Conservation (phyloP, 2,888 invertebrate genomes). For the Trisateles emortualis region DNA sequence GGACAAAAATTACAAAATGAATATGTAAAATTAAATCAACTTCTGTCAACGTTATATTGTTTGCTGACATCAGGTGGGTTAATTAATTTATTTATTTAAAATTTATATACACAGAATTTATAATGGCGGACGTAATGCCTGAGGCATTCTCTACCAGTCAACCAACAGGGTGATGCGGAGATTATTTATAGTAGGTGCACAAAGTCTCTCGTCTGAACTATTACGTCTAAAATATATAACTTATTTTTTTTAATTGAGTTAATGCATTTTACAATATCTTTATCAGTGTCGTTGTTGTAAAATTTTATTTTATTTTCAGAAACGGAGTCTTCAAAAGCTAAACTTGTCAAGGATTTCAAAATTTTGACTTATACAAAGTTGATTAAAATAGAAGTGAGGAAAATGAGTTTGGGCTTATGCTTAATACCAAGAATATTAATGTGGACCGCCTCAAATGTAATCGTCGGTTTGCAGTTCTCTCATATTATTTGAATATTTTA, state of each 20-base stretch:
- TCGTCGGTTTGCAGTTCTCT: not conserved
- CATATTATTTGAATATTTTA: not conserved
- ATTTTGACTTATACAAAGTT: not conserved
- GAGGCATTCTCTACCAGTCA: too few species aligned
- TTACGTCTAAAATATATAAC: too few species aligned
- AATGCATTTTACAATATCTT: too few species aligned
- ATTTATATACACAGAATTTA: too few species aligned
- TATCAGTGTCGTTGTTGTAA: not conserved
- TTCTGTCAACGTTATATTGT: not conserved
- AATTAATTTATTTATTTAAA: not conserved
- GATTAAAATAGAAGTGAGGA: not conserved
- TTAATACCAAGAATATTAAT: not conserved
- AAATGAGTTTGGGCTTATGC: not conserved
- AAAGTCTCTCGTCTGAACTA: too few species aligned
- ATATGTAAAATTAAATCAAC: not conserved
- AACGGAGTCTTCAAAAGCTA: not conserved
- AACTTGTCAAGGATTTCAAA: not conserved
- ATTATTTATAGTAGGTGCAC: too few species aligned
- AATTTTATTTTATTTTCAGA: not conserved
- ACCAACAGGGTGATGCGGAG: too few species aligned
- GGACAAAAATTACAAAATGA: not conserved
- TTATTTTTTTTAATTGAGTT: too few species aligned
- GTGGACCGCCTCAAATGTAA: not conserved
- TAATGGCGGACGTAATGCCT: too few species aligned
- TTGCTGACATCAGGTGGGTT: not conserved